phyloP scores from a whole-genome alignment of 1,140 invertebrate genomes.

The Harpegnathos saltator region DNA sequence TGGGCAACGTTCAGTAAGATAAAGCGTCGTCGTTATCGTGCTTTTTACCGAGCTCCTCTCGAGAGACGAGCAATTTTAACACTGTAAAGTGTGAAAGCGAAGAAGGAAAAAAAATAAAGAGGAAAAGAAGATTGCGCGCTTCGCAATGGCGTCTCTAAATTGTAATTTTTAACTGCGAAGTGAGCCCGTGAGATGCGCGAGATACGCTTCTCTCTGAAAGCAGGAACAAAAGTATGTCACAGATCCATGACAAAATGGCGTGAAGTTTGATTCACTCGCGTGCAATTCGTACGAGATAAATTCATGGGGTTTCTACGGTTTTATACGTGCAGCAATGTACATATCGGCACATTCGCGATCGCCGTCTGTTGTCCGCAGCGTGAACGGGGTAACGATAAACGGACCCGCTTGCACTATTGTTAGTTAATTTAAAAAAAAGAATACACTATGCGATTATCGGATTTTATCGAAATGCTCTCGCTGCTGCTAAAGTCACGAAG shows the following conservation, averaged over 20 bases:
- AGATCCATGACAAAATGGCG: slow-evolving; percentile 42
- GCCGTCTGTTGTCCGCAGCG: neutral
- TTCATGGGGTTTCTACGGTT: neutral
- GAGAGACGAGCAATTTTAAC: slow-evolving; percentile 17
- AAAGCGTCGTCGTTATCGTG: neutral
- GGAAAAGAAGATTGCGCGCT: neutral
- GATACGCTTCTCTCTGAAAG: neutral
- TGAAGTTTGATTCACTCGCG: neutral
- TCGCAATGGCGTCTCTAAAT: neutral
- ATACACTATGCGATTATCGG: slow-evolving; percentile 1
- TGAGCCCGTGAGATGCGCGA: neutral
- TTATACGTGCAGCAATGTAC: slow-evolving; percentile 19
- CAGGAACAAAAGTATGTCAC: slow-evolving; percentile 2
- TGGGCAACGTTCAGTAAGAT: neutral
- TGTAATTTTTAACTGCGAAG: slow-evolving; percentile 3
- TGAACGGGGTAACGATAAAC: slow-evolving; percentile 1
- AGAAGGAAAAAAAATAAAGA: slow-evolving; percentile 11
- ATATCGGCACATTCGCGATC: neutral
- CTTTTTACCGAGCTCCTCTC: slow-evolving; percentile 50
- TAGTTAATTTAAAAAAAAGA: neutral
- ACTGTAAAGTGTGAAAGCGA: slow-evolving; percentile 15
- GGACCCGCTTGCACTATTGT: neutral
- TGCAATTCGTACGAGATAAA: neutral
- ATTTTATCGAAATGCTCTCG: slow-evolving; percentile 2
- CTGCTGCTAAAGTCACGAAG: neutral